Percentiles rank a stretch among this genome's conserved stretches.
Evolutionary conservation across 2,797 vertebrate species (phyloP).

Genomic region (Carduelis carduelis): DNA sequence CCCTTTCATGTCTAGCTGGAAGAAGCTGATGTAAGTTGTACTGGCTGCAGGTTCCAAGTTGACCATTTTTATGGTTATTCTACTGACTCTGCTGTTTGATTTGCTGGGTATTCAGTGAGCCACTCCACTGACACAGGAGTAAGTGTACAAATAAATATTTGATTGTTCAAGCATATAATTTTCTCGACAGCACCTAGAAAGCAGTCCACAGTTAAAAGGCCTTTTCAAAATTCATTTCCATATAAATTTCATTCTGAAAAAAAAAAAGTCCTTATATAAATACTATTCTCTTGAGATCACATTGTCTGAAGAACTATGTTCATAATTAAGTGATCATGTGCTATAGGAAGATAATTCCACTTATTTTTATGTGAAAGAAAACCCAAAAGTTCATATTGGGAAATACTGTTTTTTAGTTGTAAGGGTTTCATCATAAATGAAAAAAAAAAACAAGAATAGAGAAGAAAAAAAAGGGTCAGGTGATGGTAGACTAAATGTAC

Average conservation of each 20-base stretch:
- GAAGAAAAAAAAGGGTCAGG: not conserved
- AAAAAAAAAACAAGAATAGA: not conserved
- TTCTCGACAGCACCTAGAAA: constrained; percentile 20
- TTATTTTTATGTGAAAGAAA: constrained; percentile 22
- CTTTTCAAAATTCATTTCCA: constrained; percentile 69
- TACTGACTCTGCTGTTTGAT: not conserved
- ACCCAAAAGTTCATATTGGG: not conserved
- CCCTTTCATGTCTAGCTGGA: not conserved
- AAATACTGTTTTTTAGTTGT: not conserved
- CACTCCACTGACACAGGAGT: not conserved
- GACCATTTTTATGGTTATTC: not conserved
- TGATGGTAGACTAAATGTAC: not conserved
- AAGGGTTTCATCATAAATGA: not conserved
- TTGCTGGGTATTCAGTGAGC: not conserved
- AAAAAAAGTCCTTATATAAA: not conserved
- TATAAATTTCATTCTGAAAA: constrained; percentile 56
- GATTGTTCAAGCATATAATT: constrained; percentile 59
- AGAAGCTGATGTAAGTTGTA: not conserved
- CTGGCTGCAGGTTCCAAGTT: not conserved
- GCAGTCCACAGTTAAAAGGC: constrained; percentile 36
- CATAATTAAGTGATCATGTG: constrained; percentile 38
- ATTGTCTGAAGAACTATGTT: constrained; percentile 34
- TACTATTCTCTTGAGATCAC: constrained; percentile 5
- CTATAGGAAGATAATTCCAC: constrained; percentile 20
- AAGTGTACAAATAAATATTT: constrained; percentile 61